Conservation (phyloP, 2,888 invertebrate species). For the Villa cingulata region DNA sequence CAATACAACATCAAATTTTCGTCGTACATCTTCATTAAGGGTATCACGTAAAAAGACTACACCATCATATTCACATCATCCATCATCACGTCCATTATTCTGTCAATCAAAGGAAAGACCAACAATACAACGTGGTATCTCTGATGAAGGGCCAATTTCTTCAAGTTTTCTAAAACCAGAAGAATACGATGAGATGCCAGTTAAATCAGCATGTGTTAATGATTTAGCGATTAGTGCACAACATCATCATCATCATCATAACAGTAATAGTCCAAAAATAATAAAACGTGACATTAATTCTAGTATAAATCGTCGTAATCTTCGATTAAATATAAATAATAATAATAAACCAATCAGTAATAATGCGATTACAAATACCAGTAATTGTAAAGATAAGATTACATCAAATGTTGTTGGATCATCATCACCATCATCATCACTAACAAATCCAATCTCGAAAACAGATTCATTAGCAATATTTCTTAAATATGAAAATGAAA, state of each 20-base stretch:
- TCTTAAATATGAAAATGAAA: constrained; percentile 33
- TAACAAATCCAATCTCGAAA: constrained; percentile 21
- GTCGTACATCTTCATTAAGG: constrained; percentile 32
- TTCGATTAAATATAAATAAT: constrained; percentile 12
- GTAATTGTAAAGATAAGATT: no score
- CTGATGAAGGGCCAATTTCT: constrained; percentile 36
- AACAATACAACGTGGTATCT: constrained; percentile 34
- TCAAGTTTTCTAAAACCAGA: constrained; percentile 34
- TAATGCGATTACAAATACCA: no score
- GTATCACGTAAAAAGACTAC: constrained; percentile 29
- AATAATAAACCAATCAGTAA: no score
- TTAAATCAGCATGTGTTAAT: constrained; percentile 32
- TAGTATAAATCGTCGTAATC: constrained; percentile 14
- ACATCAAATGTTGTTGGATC: not conserved
- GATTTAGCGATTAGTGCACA: constrained; percentile 21
- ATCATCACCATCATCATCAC: not conserved
- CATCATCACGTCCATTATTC: constrained; percentile 21
- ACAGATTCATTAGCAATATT: constrained; percentile 35
- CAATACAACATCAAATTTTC: constrained; percentile 25
- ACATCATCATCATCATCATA: not conserved
- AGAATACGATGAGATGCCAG: constrained; percentile 36
- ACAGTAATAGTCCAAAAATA: constrained; percentile 9
- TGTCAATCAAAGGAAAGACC: constrained; percentile 21
- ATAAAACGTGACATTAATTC: constrained; percentile 12
- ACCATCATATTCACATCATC: constrained; percentile 13